phyloP scores from a whole-genome alignment of 2,113 vertebrate species.

The Rynchops niger region DNA sequence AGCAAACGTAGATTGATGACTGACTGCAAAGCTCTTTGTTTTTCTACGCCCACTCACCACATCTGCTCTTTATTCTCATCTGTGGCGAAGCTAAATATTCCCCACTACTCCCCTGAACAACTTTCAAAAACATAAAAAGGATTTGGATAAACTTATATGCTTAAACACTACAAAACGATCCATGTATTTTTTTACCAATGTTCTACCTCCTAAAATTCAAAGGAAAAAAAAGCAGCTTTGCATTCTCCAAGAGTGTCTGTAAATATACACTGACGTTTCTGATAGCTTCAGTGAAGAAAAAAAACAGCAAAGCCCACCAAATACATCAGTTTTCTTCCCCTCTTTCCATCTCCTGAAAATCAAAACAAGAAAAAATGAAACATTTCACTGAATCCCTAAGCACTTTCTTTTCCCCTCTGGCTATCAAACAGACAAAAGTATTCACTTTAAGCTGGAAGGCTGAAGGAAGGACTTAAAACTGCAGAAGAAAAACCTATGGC shows the following conservation, averaged over 20 bases:
- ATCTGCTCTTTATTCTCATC: slow-evolving; percentile 35
- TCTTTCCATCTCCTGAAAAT: not conserved
- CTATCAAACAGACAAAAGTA: not conserved
- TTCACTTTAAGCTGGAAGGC: not conserved
- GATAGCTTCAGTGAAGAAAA: not conserved
- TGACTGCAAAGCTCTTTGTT: slow-evolving; percentile 3
- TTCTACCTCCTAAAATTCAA: not conserved
- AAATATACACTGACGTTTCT: not conserved
- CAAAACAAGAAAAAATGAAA: not conserved
- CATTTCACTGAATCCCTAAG: not conserved
- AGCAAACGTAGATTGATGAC: not conserved
- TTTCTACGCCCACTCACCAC: slow-evolving; percentile 9
- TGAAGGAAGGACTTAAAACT: not conserved
- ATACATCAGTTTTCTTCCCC: not conserved
- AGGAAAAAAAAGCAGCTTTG: not conserved
- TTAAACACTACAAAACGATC: not conserved
- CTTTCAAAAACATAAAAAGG: not conserved
- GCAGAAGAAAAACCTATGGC: not conserved
- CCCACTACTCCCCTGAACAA: not conserved
- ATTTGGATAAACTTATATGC: not conserved
- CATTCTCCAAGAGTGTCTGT: not conserved
- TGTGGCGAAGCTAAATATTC: not conserved
- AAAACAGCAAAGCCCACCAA: not conserved
- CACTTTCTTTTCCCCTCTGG: not conserved
- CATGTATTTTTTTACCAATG: not conserved